Evolutionary conservation across 1,140 invertebrate genomes (phyloP).

Genomic region (Eciton burchellii): DNA sequence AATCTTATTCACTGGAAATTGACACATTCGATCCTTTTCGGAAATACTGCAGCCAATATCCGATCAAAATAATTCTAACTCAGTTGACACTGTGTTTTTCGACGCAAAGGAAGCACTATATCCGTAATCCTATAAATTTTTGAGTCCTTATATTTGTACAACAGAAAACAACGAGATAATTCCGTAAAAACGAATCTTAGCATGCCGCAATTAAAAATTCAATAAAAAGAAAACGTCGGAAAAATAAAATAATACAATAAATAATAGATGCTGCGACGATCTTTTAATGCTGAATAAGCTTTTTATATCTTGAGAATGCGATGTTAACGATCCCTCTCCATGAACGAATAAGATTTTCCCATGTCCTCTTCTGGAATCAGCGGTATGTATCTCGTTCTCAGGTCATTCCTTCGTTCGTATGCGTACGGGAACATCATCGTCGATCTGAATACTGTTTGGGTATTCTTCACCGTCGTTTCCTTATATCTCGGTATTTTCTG

Average conservation of each 20-base stretch:
- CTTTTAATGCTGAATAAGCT: background rate
- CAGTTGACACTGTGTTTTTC: background rate
- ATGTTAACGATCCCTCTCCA: slow-evolving; percentile 71
- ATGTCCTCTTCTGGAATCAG: slow-evolving; percentile 82
- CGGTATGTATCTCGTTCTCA: slow-evolving; percentile 83
- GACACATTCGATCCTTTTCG: background rate
- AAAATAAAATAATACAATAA: background rate
- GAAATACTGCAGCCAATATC: background rate
- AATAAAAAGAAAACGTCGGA: too few relatives aligned
- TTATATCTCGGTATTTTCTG: slow-evolving; percentile 77
- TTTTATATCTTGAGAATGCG: background rate
- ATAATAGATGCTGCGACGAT: background rate
- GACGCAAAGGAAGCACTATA: background rate
- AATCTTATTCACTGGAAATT: background rate
- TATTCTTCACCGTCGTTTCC: background rate
- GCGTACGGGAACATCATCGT: slow-evolving; percentile 82
- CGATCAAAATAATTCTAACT: slow-evolving; percentile 5
- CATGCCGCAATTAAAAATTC: too few relatives aligned
- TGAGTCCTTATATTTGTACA: background rate
- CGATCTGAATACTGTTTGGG: slow-evolving; percentile 59
- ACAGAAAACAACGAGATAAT: background rate
- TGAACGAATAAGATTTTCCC: slow-evolving; percentile 43
- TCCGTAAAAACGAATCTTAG: background rate
- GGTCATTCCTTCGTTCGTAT: slow-evolving; percentile 82
- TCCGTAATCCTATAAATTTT: background rate